Evolutionary conservation across 1,140 invertebrate species (phyloP).

Genomic region (Acyrthosiphon pisum): DNA sequence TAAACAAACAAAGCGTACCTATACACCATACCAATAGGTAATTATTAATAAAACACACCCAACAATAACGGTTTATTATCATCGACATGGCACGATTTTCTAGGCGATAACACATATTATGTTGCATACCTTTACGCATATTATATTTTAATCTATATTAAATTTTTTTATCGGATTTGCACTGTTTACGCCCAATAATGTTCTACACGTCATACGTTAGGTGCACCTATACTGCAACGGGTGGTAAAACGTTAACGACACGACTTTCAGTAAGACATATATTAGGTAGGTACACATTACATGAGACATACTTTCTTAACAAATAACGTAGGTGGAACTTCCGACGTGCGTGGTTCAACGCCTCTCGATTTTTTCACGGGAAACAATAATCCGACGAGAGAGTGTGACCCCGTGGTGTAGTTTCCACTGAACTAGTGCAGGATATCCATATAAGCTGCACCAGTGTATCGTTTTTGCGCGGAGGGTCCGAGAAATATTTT

Average conservation of each 20-base stretch:
- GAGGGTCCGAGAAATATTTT: background rate
- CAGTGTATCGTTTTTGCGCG: background rate
- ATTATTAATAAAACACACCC: background rate
- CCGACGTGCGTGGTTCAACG: no score
- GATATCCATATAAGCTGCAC: background rate
- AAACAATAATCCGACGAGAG: background rate
- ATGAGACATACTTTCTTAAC: background rate
- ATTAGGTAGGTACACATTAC: background rate
- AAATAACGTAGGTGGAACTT: background rate
- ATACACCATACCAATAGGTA: background rate
- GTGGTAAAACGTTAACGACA: background rate
- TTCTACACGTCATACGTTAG: background rate
- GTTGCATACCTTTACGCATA: background rate
- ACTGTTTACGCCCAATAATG: background rate
- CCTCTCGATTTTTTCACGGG: background rate
- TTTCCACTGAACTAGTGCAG: background rate
- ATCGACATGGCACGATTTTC: background rate
- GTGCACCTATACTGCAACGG: background rate
- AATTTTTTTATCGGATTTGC: background rate
- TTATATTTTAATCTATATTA: background rate
- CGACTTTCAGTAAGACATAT: background rate
- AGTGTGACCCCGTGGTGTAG: background rate
- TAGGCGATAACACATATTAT: background rate
- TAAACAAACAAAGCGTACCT: background rate
- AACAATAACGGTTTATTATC: background rate